These are phyloP conservation scores for Amiota minor DNA, from an alignment of 2,888 invertebrate species.

Conservation along the genomic window DNA sequence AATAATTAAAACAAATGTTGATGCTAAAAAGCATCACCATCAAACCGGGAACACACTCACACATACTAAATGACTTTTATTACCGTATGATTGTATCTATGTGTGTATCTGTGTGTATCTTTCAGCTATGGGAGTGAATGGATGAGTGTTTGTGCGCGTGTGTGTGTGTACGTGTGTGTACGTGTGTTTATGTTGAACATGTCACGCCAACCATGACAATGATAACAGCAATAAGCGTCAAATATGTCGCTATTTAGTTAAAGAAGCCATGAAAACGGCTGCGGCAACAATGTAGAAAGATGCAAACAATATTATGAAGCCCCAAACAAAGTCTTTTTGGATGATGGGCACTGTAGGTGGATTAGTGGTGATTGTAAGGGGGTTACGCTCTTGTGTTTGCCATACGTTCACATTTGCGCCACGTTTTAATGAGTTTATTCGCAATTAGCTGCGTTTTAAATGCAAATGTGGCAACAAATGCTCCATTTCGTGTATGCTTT, in stretches of 20 bases:
- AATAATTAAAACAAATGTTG: constrained; percentile 64
- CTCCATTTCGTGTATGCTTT: background rate
- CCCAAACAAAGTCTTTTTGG: constrained; percentile 42
- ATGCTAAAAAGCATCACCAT: constrained; percentile 35
- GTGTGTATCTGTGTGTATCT: constrained; percentile 18
- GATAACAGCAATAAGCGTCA: constrained; percentile 56
- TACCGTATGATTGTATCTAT: constrained; percentile 5
- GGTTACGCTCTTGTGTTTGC: constrained; percentile 4
- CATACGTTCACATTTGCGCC: constrained; percentile 38
- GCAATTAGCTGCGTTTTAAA: constrained; percentile 57
- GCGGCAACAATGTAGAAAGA: background rate
- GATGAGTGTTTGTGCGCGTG: constrained; percentile 10
- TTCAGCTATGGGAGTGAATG: background rate
- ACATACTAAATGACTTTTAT: constrained; percentile 33
- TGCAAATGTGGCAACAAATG: constrained; percentile 45
- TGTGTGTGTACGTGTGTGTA: constrained; percentile 37
- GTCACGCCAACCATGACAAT: constrained; percentile 53
- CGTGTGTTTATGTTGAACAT: constrained; percentile 5
- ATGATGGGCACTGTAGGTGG: constrained; percentile 24
- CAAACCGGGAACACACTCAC: constrained; percentile 44
- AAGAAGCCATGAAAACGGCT: constrained; percentile 21
- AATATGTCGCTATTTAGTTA: constrained; percentile 37
- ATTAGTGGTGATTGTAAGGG: background rate
- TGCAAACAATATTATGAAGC: constrained; percentile 33
- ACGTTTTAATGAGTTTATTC: constrained; percentile 59